Evolutionary conservation across 2,113 vertebrate genomes (phyloP), one percentile per base, ranked within the genome.

Genomic region (Oceanites oceanicus): DNA sequence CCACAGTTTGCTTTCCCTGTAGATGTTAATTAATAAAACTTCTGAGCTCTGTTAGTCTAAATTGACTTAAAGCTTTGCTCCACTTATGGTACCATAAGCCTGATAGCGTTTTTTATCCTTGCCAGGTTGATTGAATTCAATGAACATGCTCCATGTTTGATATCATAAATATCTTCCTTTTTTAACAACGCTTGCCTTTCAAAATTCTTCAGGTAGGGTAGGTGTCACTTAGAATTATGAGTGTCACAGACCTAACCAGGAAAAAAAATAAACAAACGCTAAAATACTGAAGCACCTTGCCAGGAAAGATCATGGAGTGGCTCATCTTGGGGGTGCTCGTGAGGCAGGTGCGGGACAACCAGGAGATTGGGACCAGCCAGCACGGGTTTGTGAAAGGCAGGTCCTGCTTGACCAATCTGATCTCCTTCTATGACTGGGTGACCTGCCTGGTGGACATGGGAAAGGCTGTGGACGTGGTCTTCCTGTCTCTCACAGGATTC

Each of bases 11-110:
- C 15, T 86, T 26, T 89, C n/a, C 47, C 38, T 52, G 12, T 83
- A 83, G 58, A 83, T 67, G 18, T 67, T 92, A 90, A 71, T 93
- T 90, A 77, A 21, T 27, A 86, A 94, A 93, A 86, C n/a, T 90
- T 90, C 62, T 74, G n/a, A 80, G 38, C 27, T 87, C 52, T 77
- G 4, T 55, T 77, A 77, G 40, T 74, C 32, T 86, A 83, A 96
- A 83, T 20, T 63, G 26, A 63, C 56, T 90, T 77, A 77, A 55
- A 92, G 77, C 49, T 86, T 94, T 71, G 6, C 16, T 92, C 15
- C 42, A 56, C 67, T 94, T 93, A 78, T 30, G 23, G 44, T 55
- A 78, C 21, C 23, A 34, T 74, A 77, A 74, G 15, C 59, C 32
- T 77, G 26, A 77, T 18, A 73, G 13, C 21, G 14, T 0, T 82